These are phyloP conservation scores for Centrocercus urophasianus DNA, from an alignment of 2,113 vertebrate genomes.

Conservation along the genomic window DNA sequence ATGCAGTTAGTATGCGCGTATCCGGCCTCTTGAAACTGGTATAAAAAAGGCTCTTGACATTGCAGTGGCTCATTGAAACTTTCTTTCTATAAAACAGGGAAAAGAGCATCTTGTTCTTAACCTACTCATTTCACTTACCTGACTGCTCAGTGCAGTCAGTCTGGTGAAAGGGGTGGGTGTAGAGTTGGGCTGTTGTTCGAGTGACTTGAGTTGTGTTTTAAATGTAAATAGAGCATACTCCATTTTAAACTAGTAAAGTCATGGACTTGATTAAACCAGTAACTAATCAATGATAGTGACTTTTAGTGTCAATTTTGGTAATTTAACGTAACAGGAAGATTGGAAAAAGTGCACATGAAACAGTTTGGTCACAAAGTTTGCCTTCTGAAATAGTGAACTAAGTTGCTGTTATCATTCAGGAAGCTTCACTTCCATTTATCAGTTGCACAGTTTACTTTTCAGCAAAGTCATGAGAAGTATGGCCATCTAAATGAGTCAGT, in stretches of 20 bases:
- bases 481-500: neutral
- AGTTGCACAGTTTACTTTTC: neutral
- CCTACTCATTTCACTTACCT: neutral
- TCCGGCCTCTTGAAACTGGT: neutral
- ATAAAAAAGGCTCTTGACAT: neutral
- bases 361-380: rapidly evolving
- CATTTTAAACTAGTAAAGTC: neutral
- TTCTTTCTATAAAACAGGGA: neutral
- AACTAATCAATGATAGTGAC: neutral
- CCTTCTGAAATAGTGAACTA: neutral
- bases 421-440: rapidly evolving
- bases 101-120: neutral
- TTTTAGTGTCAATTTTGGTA: neutral
- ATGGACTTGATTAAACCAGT: constrained; percentile 5
- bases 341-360: rapidly evolving
- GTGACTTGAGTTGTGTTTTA: neutral
- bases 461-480: no score
- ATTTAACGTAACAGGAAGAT: rapidly evolving
- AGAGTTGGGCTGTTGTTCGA: neutral
- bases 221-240: neutral
- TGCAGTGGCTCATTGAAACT: neutral
- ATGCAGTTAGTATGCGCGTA: rapidly evolving
- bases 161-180: neutral
- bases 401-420: rapidly evolving
- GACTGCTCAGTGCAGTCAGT: neutral